Evolutionary conservation across 2,888 invertebrate species (phyloP), one percentile per base, ranked within the genome.

Genomic region (Resseliella maxima): DNA sequence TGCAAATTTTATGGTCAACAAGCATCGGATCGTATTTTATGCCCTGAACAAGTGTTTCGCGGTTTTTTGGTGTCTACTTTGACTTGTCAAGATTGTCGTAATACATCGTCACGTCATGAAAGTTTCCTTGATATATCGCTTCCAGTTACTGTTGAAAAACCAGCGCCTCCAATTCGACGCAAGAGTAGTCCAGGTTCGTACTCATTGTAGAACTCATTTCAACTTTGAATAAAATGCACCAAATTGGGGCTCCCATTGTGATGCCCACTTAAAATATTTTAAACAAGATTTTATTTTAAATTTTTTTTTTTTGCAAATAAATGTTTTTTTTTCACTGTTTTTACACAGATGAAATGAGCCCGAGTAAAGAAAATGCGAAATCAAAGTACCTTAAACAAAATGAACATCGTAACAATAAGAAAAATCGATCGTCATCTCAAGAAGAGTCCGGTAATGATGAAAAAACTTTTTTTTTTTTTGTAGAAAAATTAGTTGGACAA

Each of bases 81-180:
- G 59, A 94, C 96, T 87, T 99, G 99, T 90, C 95, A 96, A 89
- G 96, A 96, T 87, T 99, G 99, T 90, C 93, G 94, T 87, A 94
- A 97, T 91, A 94, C 95, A 18, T 98, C 98, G 0, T 95, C 96
- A 89, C 93, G 96, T 21, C 95, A 95, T 86, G 99, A 99, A 91
- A 95, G 96, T 89, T 99, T 99, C 91, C 92, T 99, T 86, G 99
- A 99, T 91, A 93, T 99, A 88, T 98, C 98, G 87, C 93, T 99
- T 87, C 98, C 99, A 0, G 95, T 99, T 31, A 94, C 94, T 85
- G 93, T 94, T 1, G 94, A 94, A 88, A 94, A 95, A 86, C 95
- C 94, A 15, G 94, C 95, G 88, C 95, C 95, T 0, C 95, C 95
- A 0, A 91, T 94, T 5, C 92, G 93, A 89, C 92, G 41, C 41